A percentile compares a stretch with the other conserved stretches of the same genome.
Conservation (phyloP, 2,888 invertebrate species). For the Caenorhabditis macrosperma region DNA sequence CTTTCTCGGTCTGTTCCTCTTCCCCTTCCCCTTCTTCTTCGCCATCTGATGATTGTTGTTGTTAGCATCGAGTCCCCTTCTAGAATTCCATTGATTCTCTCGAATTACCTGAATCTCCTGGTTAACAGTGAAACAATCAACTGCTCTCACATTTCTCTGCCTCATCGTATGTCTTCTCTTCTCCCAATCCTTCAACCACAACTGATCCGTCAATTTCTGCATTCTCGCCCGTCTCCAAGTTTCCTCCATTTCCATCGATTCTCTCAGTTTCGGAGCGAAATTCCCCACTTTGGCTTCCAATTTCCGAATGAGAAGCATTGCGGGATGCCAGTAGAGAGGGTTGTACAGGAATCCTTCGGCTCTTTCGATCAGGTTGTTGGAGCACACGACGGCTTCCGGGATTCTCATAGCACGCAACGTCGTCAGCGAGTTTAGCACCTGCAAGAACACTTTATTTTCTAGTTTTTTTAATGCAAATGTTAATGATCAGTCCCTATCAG, state of each 20-base stretch:
- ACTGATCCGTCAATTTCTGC: background rate
- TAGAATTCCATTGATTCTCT: no score
- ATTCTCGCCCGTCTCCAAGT: conserved; percentile 16
- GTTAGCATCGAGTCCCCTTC: no score
- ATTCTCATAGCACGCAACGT: no score
- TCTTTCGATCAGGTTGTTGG: conserved; percentile 1
- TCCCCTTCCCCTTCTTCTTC: background rate
- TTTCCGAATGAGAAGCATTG: conserved; percentile 24
- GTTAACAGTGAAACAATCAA: no score
- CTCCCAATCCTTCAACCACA: conserved; percentile 2
- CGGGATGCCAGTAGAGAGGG: background rate
- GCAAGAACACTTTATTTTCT: no score
- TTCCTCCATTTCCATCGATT: conserved; percentile 1
- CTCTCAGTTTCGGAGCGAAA: conserved; percentile 4
- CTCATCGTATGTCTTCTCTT: no score
- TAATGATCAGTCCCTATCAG: no score
- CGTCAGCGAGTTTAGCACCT: no score
- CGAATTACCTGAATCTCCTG: no score
- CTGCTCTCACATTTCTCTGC: no score
- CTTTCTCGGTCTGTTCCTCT: conserved; percentile 3
- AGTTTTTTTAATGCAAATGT: no score
- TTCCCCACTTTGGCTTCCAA: conserved; percentile 1
- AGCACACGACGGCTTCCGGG: no score
- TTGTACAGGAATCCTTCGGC: background rate
- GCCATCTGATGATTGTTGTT: background rate